These are phyloP conservation scores for Rhinophrynus dorsalis DNA, from an alignment of 2,797 vertebrate genomes.

Conservation along the genomic window DNA sequence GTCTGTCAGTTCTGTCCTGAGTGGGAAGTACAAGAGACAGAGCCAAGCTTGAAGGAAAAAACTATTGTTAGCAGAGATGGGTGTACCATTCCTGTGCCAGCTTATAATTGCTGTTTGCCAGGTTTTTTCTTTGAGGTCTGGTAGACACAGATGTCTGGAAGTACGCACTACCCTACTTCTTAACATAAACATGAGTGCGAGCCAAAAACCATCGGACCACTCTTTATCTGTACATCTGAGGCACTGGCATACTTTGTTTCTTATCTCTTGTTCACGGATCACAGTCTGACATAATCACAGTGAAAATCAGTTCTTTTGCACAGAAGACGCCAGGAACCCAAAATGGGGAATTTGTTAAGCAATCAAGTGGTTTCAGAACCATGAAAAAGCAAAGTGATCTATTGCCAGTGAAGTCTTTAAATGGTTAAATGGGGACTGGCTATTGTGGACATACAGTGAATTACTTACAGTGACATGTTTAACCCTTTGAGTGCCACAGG, in stretches of 20 bases:
- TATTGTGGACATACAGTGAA: too few species aligned
- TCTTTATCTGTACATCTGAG: not conserved
- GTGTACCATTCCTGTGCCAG: slow-evolving; percentile 28
- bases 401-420: too few species aligned
- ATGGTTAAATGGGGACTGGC: too few species aligned
- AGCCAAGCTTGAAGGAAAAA: slow-evolving; percentile 19
- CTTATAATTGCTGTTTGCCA: slow-evolving; percentile 25
- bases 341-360: too few species aligned
- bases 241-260: not conserved
- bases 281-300: not conserved
- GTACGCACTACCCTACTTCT: not conserved
- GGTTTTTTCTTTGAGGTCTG: slow-evolving; percentile 29
- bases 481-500: too few species aligned
- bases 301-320: not conserved
- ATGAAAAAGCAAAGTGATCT: too few species aligned
- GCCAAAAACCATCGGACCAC: not conserved
- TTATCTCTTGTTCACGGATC: not conserved
- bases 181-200: slow-evolving; percentile 6
- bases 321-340: not conserved
- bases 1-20: slow-evolving; percentile 15
- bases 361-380: too few species aligned
- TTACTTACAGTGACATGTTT: too few species aligned
- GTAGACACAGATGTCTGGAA: slow-evolving; percentile 12
- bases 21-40: slow-evolving; percentile 20
- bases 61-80: slow-evolving; percentile 32